Base-by-base conservation (phyloP, 2,113 vertebrate genomes). In the Prunella himalayana region DNA sequence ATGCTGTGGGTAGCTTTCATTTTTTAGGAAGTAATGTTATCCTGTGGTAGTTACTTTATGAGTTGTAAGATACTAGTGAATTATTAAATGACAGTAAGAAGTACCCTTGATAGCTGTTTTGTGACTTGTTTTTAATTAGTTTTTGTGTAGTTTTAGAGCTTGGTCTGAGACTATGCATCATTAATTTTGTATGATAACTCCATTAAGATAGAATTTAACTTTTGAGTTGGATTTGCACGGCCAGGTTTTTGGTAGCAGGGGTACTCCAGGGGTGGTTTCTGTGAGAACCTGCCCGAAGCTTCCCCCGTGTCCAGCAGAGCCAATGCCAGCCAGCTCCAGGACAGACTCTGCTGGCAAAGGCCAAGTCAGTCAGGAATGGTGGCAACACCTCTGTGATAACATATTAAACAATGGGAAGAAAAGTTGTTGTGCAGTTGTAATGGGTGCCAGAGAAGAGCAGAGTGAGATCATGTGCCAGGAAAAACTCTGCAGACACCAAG, bases 391-490 rank as follows among this genome's bases (percentile, higher is more conserved):
- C n/a, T 61, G 21, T 21, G 19, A 6, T 59, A 44, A 8, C 33
- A 5, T 13, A n/a, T 7, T 54, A 23, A 69, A 21, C 28, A n/a
- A n/a, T 9, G 10, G 11, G 2, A 2, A 11, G 14, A 60, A 33
- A 39, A 7, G 2, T 73, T 35, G 45, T 11, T 35, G 45, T 14
- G 30, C 30, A 41, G n/a, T 5, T 35, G 6, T 76, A 47, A 54
- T 19, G 4, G 20, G 0, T 0, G 15, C 17, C 47, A 47, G 30
- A 53, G 53, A 35, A 61, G 1, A n/a, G 30, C 1, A 1, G 24
- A 1, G 9, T 61, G 39, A 22, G 53, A 25, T 35, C 11, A 24
- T 30, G 20, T 35, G 45, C 21, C 3, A 21, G n/a, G 24, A 75
- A 4, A 4, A 68, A 0, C 7, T 1, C n/a, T 27, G n/a, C n/a